Evolutionary conservation across 2,797 vertebrate genomes (phyloP), one percentile per base, ranked within the genome.

Genomic region (Sebastes cheni): DNA sequence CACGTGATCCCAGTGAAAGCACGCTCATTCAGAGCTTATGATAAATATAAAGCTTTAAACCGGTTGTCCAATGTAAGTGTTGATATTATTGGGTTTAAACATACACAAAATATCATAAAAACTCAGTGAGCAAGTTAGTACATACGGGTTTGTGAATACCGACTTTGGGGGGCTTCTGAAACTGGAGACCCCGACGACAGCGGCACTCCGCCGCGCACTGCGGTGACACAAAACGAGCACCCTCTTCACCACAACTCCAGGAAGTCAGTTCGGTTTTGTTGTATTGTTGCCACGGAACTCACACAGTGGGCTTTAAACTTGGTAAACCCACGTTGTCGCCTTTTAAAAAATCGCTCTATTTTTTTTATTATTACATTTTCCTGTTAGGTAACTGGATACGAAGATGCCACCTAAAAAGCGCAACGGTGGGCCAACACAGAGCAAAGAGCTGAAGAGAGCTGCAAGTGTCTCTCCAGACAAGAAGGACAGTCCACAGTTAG

Each of bases 381-480:
- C 30, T n/a, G 2, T 52, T 8, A 16, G 55, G 29, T 55, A 16
- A 77, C 8, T 8, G 25, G 29, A 76, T 5, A 62, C 30, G 8
- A 81, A 71, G 68, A 95, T 95, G 95, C 92, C 93, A 68, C 93
- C 94, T 8, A 95, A 94, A 68, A 95, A 94, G 72, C 92, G 94
- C 2, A 86, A 80, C 80, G 83, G 84, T 55, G 93, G 77, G 65
- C 62, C 86, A 36, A 54, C 82, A 55, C 92, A 90, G 60, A 92
- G 50, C 86, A 94, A 91, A 65, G 93, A 93, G 71, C 30, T 32
- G 75, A 95, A 94, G 80, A 50, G 54, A 29, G 82, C 86, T 79
- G 92, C 90, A 75, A 86, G 67, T 60, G 67, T 34, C 4, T 82
- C 91, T 30, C 34, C 86, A 52, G 91, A 93, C 58, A 91, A 91